Evolutionary conservation across 2,113 vertebrate genomes (phyloP), one percentile per base, ranked within the genome.

Genomic region (human): DNA sequence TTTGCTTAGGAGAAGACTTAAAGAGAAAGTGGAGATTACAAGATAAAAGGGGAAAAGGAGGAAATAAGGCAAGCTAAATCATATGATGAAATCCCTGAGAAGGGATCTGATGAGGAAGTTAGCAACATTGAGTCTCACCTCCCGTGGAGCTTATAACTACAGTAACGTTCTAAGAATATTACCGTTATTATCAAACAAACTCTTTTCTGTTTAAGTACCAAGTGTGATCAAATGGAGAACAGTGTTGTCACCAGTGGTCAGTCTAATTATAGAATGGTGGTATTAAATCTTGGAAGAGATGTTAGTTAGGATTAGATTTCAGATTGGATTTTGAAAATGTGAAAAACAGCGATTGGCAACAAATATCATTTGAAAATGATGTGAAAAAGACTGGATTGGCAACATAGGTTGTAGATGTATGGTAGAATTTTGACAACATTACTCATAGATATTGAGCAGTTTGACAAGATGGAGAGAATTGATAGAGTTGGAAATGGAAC

Each of bases 271-370:
- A 14, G 18, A 95, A 18, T 61, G 35, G 45, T 87, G 8, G 23
- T 59, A 17, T 64, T 75, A 76, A 57, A 64, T 23, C 3, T 75
- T 14, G 55, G 55, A 83, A 64, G 91, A 76, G 20, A 59, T 70
- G 13, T 68, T 96, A 92, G 25, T 59, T 92, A 35, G 72, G 32
- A 64, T 48, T 80, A 86, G 17, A 80, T 89, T 92, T 90, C 52
- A 92, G 66, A 38, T 18, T 88, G 30, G 27, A 43, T 38, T 95
- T 93, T 97, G 80, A 96, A 78, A 85, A 87, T 96, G 4, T 64
- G 22, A 43, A 64, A 45, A 38, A 72, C 10, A 17, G 22, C n/a
- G 35, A 68, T 68, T 38, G 35, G n/a, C 5, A 64, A 64, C 27
- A 64, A 32, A 32, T 32, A 64, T 32, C 27, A 64, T 95, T 93